Base-by-base conservation (phyloP, 1,140 invertebrate species). In the Gryllus bimaculatus region DNA sequence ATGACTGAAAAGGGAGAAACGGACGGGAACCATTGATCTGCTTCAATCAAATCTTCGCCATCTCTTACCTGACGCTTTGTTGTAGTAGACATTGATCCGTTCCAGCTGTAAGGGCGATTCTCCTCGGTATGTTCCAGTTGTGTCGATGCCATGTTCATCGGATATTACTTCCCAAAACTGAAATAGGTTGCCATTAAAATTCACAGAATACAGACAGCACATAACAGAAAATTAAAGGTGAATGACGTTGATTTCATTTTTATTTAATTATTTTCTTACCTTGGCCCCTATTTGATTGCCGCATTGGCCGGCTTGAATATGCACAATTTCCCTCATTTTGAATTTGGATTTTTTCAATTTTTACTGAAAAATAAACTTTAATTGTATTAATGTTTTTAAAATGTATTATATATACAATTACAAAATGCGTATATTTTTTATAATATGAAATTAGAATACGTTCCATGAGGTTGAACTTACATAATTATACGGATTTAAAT, bases 91-190 rank as follows among this genome's bases (percentile, higher is more conserved):
- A 81, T 91, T 90, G 81, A 92, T 91, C 49, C 91, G 84, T 82
- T 92, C 91, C 66, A 91, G 81, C 82, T 92, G 91, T 1, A 91
- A 84, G 81, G 90, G 88, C 7, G 88, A 88, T 78, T 90, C 89
- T 4, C 90, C 90, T 73, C 87, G 86, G 81, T 90, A 91, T 0
- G 86, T 84, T 21, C 90, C 90, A 18, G 87, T 89, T 4, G 89
- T 87, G 81, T 90, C 89, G 73, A 91, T 90, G 10, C 90, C 90
- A 82, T 91, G 90, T 81, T 91, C 90, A 81, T 91, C 90, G 10
- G 90, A 92, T 79, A 93, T 91, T 8, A 93, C 89, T 84, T 93
- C 91, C 92, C 91, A 93, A 84, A 93, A 93, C 91, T 92, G 81
- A 2, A 39, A 39, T 2, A 39, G 26, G 26, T 39, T 39, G 26